Percentiles rank a stretch among this genome's conserved stretches.
Evolutionary conservation across 1,140 invertebrate genomes (phyloP).

Genomic region (Thaumatotibia leucotreta): DNA sequence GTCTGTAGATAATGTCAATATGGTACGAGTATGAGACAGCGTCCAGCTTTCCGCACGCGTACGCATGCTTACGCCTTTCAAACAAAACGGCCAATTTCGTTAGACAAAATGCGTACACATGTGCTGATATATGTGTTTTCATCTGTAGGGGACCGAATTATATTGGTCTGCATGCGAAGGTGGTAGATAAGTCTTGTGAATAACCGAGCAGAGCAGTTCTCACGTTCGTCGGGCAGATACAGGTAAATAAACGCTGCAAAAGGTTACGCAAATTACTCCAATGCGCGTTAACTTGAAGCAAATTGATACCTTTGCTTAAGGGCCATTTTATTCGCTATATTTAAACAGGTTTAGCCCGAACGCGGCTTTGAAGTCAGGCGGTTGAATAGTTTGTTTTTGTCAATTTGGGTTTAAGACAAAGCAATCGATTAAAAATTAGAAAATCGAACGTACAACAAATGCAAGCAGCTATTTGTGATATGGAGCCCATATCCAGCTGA

Average conservation of each 20-base stretch:
- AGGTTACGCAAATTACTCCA: conserved; percentile 6
- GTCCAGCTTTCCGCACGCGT: too few relatives aligned
- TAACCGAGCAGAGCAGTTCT: neutral
- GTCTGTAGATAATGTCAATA: too few relatives aligned
- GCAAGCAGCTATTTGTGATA: too few relatives aligned
- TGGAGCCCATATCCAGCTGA: too few relatives aligned
- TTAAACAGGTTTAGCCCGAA: neutral
- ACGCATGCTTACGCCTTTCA: too few relatives aligned
- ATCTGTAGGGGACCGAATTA: neutral
- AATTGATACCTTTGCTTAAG: neutral
- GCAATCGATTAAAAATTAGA: too few relatives aligned
- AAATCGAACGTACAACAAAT: too few relatives aligned
- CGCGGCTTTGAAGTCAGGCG: neutral
- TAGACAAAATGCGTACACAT: too few relatives aligned
- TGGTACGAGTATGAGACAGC: too few relatives aligned
- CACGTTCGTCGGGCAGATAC: neutral
- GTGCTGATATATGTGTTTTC: neutral
- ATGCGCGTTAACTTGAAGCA: conserved; percentile 5
- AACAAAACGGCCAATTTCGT: too few relatives aligned
- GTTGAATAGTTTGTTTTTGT: neutral
- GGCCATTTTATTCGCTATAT: neutral
- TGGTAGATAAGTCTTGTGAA: neutral
- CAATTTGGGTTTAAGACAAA: too few relatives aligned
- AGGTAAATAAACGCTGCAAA: neutral
- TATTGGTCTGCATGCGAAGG: neutral